These are phyloP conservation scores for Trematocara marginatum DNA, from an alignment of 2,113 vertebrate species.

Conservation along the genomic window DNA sequence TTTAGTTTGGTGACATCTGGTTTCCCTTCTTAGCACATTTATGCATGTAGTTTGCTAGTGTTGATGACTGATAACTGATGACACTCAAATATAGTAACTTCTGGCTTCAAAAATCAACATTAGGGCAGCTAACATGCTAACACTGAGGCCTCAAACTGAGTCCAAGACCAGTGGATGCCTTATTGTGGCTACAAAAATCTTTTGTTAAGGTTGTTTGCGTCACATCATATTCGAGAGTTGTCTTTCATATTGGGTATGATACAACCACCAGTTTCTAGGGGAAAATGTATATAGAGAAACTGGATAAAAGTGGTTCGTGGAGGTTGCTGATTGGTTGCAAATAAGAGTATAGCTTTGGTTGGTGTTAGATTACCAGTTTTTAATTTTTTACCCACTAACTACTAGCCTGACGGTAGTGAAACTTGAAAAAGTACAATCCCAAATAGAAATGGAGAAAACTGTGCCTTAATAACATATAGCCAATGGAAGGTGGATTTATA, in stretches of 20 bases:
- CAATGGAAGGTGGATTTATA: background rate
- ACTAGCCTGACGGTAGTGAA: background rate
- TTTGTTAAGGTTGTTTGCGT: background rate
- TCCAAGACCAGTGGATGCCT: background rate
- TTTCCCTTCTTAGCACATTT: background rate
- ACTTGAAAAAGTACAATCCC: background rate
- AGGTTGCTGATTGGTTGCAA: background rate
- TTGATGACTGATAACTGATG: background rate
- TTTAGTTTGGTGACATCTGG: background rate
- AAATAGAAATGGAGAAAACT: background rate
- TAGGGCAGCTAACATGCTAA: background rate
- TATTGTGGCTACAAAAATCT: background rate
- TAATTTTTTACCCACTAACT: background rate
- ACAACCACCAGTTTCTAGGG: background rate
- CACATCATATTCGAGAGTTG: background rate
- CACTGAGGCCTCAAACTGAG: background rate
- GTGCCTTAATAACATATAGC: background rate
- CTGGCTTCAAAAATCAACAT: background rate
- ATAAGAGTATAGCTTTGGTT: background rate
- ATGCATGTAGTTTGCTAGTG: background rate
- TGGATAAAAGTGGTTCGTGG: background rate
- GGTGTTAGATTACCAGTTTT: background rate
- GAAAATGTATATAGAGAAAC: background rate
- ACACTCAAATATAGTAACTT: background rate
- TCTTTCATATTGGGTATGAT: background rate